Evolutionary conservation across 2,113 vertebrate species (phyloP), one percentile per base, ranked within the genome.

Genomic region (Ammodytes marinus): DNA sequence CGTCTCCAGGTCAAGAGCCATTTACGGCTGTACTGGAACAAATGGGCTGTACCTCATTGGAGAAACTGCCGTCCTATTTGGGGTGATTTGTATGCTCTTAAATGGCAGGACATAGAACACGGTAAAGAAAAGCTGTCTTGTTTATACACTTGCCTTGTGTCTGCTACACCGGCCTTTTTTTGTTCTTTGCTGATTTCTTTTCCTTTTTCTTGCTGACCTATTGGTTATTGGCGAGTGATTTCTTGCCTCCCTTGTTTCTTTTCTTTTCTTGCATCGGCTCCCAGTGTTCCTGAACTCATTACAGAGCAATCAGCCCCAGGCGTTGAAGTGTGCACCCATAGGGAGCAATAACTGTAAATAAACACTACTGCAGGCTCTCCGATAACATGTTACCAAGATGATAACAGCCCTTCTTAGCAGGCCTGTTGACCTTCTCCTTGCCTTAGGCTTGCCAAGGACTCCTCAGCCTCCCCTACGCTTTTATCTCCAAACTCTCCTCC

Each of bases 261-360:
- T 90, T 79, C 82, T 75, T 83, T 74, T 91, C 90, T 94, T 85
- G 71, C 82, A 85, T 8, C 76, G 89, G 79, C 83, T 95, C 90
- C 76, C 86, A 69, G 88, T 94, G 90, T 91, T 94, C 82, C 89
- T 94, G 96, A 97, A 97, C 95, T 97, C 95, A 96, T 97, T 98
- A 96, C 94, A 96, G 95, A 96, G 92, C 95, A 97, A 96, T 97
- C 90, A 94, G 90, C 95, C 94, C 92, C 93, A 86, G 88, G 96
- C 86, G 83, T 94, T 95, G 91, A 95, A 95, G 96, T 95, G 93
- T 93, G 94, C 95, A 95, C 96, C 96, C 96, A 95, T 92, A 96
- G 95, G 96, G 96, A 97, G 95, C 95, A 96, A 96, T 96, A 96
- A 95, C 95, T 97, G 94, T 97, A 97, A 97, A 96, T 97, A 97